Evolutionary conservation across 2,888 invertebrate genomes (phyloP), one percentile per base, ranked within the genome.

Genomic region (Alviniconcha strummeri): DNA sequence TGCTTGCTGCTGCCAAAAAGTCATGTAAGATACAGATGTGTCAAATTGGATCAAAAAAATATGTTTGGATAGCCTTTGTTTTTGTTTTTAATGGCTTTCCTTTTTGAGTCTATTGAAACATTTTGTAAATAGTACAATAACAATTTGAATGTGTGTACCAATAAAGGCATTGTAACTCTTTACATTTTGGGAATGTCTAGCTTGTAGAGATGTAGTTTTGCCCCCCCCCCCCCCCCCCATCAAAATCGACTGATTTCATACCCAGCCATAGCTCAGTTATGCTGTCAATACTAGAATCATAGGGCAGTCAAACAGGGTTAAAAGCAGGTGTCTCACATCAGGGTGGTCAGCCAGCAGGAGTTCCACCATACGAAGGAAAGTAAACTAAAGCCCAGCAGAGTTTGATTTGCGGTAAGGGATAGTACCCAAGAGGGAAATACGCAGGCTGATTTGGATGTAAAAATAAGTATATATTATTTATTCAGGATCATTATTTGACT

Each of bases 1-100:
- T 82, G 56, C 69, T 84, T 15, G 17, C 57, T 4, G 75, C 75
- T 36, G 80, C 60, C 15, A 84, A 82, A 64, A 82, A 77, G 69
- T 75, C 56, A 57, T 79, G 83, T 83, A 80, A 83, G 76, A 6
- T 36, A 36, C 36, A 36, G 36, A 13, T 82, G 8, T 52, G 52
- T 72, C 52, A 52, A 15, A 64, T 64, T 13, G 64, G 64, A 13
- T 64, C 15, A 64, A 13, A 15, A 64, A 4, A 64, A 15, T 64
- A 13, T 64, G 64, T 64, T 64, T 13, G 64, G 64, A 64, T 64
- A 64, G 9, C 64, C 64, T 13, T 64, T 64, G 15, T 64, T 13
- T 64, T 9, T 64, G 64, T 64, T 64, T 64, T 64, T 64, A 64
- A 13, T 13, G 64, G 1, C 15, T 64, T 64, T 15, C 64, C 15